These are phyloP conservation scores for Sympetrum striolatum DNA, from an alignment of 2,888 invertebrate species.

Conservation along the genomic window DNA sequence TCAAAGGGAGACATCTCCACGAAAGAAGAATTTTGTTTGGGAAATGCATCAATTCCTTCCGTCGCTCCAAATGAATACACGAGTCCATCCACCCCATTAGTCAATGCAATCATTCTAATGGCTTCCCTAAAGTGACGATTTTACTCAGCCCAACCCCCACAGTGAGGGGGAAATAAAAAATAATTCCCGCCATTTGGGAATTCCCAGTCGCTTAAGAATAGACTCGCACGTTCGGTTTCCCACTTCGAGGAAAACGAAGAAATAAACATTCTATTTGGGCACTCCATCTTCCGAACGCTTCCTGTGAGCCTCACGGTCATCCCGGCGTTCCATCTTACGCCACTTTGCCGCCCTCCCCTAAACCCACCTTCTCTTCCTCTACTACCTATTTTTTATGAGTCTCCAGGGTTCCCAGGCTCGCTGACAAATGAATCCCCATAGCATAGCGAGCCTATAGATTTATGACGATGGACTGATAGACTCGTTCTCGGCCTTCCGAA, in stretches of 20 bases:
- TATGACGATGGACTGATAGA: constrained; percentile 22
- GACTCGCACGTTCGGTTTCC: constrained; percentile 35
- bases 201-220: constrained; percentile 35
- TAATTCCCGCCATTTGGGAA: constrained; percentile 25
- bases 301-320: constrained; percentile 27
- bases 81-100: not conserved
- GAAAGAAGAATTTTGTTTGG: not conserved
- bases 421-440: constrained; percentile 41
- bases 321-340: constrained; percentile 11
- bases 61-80: not conserved
- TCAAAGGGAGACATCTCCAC: not conserved
- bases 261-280: constrained; percentile 40
- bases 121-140: constrained; percentile 22
- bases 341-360: not conserved
- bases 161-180: not conserved
- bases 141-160: not conserved
- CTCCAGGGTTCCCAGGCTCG: constrained; percentile 41
- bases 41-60: not conserved
- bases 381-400: constrained; percentile 41
- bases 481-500: constrained; percentile 21
- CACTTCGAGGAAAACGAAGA: constrained; percentile 31
- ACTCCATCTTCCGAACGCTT: constrained; percentile 42
- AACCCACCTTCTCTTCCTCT: constrained; percentile 20
- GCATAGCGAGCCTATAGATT: constrained; percentile 41
- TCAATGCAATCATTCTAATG: constrained; percentile 40